Conservation (phyloP, 2,113 vertebrate species). For the Oceanites oceanicus region DNA sequence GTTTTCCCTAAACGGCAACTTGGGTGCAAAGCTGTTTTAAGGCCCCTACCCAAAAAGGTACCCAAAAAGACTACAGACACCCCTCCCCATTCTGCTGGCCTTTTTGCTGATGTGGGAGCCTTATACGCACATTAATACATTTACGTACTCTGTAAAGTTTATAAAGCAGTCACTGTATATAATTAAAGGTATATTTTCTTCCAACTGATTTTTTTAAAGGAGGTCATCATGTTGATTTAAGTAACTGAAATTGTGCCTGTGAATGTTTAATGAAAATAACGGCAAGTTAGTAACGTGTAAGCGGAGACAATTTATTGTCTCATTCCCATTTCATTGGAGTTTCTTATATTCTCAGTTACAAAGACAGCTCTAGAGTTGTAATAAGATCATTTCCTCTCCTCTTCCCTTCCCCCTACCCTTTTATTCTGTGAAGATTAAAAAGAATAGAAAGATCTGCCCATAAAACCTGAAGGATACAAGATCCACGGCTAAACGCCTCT, state of each 20-base stretch:
- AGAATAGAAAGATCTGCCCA: not conserved
- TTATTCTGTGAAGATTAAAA: not conserved
- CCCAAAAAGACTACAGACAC: not conserved
- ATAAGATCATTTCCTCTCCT: not conserved
- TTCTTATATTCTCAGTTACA: not conserved
- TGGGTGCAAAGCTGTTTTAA: not conserved
- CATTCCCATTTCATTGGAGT: not conserved
- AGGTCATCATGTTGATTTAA: conserved; percentile 54
- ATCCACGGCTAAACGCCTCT: not conserved
- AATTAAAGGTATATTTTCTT: conserved; percentile 25
- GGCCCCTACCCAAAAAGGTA: not conserved
- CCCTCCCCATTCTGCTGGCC: not conserved
- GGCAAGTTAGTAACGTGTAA: not conserved
- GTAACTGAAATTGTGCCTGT: not conserved
- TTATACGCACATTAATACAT: not conserved
- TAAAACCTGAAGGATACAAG: not conserved
- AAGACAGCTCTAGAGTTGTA: not conserved
- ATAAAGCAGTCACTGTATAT: conserved; percentile 9
- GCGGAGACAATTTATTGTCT: not conserved
- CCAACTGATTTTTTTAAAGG: conserved; percentile 3
- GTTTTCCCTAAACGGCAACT: not conserved
- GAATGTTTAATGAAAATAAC: conserved; percentile 49
- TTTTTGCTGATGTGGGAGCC: not conserved
- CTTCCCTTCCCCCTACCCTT: not conserved
- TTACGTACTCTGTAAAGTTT: conserved; percentile 1